Evolutionary conservation across 37 sponge, comb jelly and placozoan genomes (phyloP), one percentile per base, ranked within the genome.

Genomic region (Dysidea cf. avara): DNA sequence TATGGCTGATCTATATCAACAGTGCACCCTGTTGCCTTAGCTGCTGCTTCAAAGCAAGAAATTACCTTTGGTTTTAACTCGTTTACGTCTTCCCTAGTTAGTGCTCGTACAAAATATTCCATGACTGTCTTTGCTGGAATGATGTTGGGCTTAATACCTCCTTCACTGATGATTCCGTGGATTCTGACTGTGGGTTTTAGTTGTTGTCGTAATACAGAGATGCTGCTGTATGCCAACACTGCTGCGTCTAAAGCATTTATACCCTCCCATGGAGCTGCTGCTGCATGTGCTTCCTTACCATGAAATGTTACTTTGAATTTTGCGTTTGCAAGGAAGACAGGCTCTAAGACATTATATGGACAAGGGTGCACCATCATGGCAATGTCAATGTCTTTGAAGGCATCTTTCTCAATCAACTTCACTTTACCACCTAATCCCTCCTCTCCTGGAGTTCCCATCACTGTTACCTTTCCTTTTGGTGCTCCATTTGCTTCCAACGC

Each of bases 291-390:
- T 34, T 78, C 86, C 21, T 85, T 95, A 26, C 86, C 93, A 49
- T 61, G 39, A 64, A 51, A 94, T 0, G 61, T 56, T 0, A 90
- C 67, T 18, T 43, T 37, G 20, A 76, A 7, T 18, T 25, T 3
- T n/a, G 65, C 34, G 5, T 64, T 17, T 2, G 92, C 83, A 2
- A 94, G 67, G 18, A 53, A 75, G 2, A 35, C 59, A 51, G 81
- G 75, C 4, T 46, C 28, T 34, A 76, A 14, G 33, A 30, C 54
- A 2, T 59, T 77, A 14, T 20, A 29, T 1, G 54, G 25, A 30
- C 53, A 16, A 33, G 96, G 96, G 39, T 95, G 96, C 1, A 92
- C 93, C 96, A 95, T 95, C 85, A 95, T 87, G 7, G 96, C 93
- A 13, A 87, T 18, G 69, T 95, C 96, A 12, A 92, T 70, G 40